phyloP scores from a whole-genome alignment of 2,888 invertebrate species.

The Hoplodrina blanda region DNA sequence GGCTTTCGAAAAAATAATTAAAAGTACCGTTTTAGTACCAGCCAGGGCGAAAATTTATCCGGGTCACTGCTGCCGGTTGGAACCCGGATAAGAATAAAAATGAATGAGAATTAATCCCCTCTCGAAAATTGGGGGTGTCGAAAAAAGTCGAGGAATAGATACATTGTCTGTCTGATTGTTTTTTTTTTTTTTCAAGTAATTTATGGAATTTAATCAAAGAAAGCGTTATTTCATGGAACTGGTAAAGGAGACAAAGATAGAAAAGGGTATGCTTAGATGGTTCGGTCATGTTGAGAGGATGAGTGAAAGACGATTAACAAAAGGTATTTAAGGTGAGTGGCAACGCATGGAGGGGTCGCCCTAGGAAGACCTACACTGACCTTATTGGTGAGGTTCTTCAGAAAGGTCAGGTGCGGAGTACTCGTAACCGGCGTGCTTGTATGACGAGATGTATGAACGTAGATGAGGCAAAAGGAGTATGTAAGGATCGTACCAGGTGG shows the following conservation, averaged over 20 bases:
- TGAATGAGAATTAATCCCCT: slow-evolving; percentile 66
- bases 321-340: too few relatives aligned
- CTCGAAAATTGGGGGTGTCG: slow-evolving; percentile 62
- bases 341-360: too few relatives aligned
- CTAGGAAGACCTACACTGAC: too few relatives aligned
- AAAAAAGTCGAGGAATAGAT: slow-evolving; percentile 45
- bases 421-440: too few relatives aligned
- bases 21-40: slow-evolving; percentile 63
- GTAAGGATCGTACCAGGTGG: too few relatives aligned
- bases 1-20: slow-evolving; percentile 71
- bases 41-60: slow-evolving; percentile 67
- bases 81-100: slow-evolving; percentile 62
- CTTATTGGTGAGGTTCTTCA: too few relatives aligned
- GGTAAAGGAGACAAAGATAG: not conserved
- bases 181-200: slow-evolving; percentile 32
- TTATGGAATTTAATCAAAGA: slow-evolving; percentile 33
- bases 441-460: too few relatives aligned
- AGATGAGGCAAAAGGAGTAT: too few relatives aligned
- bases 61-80: slow-evolving; percentile 54
- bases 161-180: slow-evolving; percentile 24
- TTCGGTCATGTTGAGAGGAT: too few relatives aligned
- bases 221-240: slow-evolving; percentile 7
- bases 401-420: too few relatives aligned
- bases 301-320: too few relatives aligned
- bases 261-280: too few relatives aligned